Conservation (phyloP, 2,797 vertebrate species). For the Aplochiton taeniatus region DNA sequence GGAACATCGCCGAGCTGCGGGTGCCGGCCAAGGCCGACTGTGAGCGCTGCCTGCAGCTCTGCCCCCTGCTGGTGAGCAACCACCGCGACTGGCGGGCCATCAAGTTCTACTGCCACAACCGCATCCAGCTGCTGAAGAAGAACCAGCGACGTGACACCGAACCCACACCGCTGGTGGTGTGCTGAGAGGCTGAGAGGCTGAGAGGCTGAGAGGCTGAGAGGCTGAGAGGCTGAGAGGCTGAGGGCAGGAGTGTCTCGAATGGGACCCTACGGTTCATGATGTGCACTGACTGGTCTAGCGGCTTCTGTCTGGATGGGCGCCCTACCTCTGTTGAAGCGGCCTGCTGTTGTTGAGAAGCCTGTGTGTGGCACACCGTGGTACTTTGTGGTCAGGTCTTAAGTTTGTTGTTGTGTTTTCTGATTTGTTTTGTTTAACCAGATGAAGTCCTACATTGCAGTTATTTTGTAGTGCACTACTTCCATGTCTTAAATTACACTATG, state of each 20-base stretch:
- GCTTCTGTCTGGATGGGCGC: conserved; percentile 15
- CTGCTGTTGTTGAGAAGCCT: too few relatives aligned
- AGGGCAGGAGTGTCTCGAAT: conserved; percentile 35
- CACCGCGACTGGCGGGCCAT: conserved; percentile 81
- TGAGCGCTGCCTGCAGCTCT: conserved; percentile 80
- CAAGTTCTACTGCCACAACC: conserved; percentile 85
- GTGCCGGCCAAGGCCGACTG: conserved; percentile 82
- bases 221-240: conserved; percentile 53
- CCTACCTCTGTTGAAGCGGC: too few relatives aligned
- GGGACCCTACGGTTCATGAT: conserved; percentile 44
- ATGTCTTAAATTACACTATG: conserved; percentile 51
- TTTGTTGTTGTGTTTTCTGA: conserved; percentile 13
- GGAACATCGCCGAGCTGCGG: conserved; percentile 78
- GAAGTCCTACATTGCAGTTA: conserved; percentile 22
- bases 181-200: conserved; percentile 62
- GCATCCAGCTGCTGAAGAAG: conserved; percentile 83
- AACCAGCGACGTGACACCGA: conserved; percentile 73
- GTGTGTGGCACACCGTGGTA: too few relatives aligned
- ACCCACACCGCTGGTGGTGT: conserved; percentile 64
- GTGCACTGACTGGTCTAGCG: conserved; percentile 43
- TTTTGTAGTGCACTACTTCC: conserved; percentile 36
- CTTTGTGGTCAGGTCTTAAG: neutral
- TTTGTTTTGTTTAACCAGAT: conserved; percentile 14
- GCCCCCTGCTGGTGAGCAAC: conserved; percentile 81
- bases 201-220: conserved; percentile 62